A percentile compares a stretch with the other conserved stretches of the same genome.
Evolutionary conservation across 1,140 invertebrate species (phyloP).

Genomic region (Ceratitis capitata): DNA sequence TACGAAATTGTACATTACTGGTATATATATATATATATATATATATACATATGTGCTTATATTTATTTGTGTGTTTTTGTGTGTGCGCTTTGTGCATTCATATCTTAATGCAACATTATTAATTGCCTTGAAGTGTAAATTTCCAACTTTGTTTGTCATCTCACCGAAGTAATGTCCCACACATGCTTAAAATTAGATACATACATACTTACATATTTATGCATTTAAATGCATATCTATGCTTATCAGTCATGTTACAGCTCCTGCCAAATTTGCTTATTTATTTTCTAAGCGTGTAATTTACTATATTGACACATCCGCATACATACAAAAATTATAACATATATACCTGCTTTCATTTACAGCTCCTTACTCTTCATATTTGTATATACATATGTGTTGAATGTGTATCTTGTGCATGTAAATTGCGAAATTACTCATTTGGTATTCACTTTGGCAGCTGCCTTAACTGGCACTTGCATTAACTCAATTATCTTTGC

Average conservation of each 20-base stretch:
- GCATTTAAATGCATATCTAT: neutral
- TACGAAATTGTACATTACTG: too few species aligned
- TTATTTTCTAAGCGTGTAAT: neutral
- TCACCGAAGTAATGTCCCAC: neutral
- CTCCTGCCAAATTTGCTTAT: constrained; percentile 8
- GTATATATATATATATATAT: constrained; percentile 35
- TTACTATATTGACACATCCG: neutral
- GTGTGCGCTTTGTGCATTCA: constrained; percentile 47
- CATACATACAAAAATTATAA: neutral
- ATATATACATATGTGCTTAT: neutral
- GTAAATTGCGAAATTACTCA: constrained; percentile 25
- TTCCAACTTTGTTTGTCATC: constrained; percentile 26
- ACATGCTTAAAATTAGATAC: too few species aligned
- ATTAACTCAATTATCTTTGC: constrained; percentile 37
- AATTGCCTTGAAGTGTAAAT: constrained; percentile 61
- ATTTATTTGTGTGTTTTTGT: constrained; percentile 41
- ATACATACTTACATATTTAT: neutral
- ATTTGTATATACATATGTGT: neutral
- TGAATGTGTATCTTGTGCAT: neutral
- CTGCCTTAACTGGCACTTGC: constrained; percentile 33
- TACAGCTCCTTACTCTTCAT: neutral
- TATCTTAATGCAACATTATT: constrained; percentile 64
- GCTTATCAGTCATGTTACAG: neutral
- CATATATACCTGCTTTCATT: neutral
- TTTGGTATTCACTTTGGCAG: constrained; percentile 36